Percentiles rank a stretch among this genome's conserved stretches.
Evolutionary conservation across 2,888 invertebrate species (phyloP).

Genomic region (Peribatodes rhomboidaria): DNA sequence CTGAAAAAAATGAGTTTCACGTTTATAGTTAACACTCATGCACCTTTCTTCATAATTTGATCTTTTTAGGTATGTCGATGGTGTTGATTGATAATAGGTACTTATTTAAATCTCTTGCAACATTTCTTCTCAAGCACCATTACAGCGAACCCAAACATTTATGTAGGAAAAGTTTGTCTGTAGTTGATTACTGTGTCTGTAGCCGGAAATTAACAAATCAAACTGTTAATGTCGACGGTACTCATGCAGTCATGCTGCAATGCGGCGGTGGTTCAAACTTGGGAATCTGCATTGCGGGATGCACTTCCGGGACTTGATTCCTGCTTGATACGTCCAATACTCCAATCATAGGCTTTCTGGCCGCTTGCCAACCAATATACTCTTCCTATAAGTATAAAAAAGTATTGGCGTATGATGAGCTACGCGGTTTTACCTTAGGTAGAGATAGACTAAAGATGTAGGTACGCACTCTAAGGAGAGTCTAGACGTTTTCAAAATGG

Average conservation of each 20-base stretch:
- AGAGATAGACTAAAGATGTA: no score
- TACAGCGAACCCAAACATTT: no score
- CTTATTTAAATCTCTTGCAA: no score
- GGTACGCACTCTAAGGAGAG: background rate
- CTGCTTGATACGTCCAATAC: background rate
- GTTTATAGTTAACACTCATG: no score
- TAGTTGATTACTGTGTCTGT: background rate
- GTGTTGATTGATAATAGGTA: no score
- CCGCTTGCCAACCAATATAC: constrained; percentile 12
- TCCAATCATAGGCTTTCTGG: constrained; percentile 21
- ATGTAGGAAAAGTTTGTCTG: background rate
- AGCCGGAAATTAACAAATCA: background rate
- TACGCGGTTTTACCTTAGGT: no score
- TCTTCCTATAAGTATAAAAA: no score
- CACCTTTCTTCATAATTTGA: no score
- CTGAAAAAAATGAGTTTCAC: no score
- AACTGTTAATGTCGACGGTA: background rate
- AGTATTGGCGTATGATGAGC: no score
- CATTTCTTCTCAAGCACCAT: no score
- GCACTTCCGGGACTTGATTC: background rate
- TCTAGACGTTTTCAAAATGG: background rate
- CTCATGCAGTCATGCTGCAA: background rate
- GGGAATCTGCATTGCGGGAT: constrained; percentile 26
- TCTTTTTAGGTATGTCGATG: no score
- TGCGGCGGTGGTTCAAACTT: constrained; percentile 3